phyloP scores from a whole-genome alignment of 2,113 vertebrate genomes.

The Prunella himalayana region DNA sequence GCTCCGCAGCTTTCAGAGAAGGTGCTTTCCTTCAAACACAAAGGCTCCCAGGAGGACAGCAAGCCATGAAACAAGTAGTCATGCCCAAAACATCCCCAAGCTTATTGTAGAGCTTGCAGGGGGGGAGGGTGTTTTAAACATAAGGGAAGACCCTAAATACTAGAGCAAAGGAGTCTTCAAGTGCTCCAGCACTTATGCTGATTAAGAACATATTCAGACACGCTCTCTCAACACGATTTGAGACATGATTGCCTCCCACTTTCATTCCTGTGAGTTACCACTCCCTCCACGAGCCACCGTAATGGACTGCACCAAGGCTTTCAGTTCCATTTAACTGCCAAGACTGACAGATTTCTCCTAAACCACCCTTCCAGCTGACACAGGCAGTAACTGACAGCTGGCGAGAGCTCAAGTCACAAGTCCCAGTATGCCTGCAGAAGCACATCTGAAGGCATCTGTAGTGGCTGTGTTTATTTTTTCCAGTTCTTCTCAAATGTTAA shows the following conservation, averaged over 20 bases:
- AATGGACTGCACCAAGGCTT: not conserved
- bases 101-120: not conserved
- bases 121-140: not conserved
- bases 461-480: not conserved
- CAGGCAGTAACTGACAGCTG: not conserved
- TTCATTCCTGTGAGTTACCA: slow-evolving; percentile 29
- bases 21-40: not conserved
- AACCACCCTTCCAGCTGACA: not conserved
- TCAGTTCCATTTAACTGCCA: not conserved
- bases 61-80: not conserved
- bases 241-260: slow-evolving; percentile 31
- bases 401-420: not conserved
- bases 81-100: not conserved
- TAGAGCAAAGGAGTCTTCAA: not conserved
- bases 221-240: not conserved
- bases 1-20: not conserved
- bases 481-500: not conserved
- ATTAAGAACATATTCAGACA: slow-evolving; percentile 38
- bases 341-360: not conserved
- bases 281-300: not conserved
- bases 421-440: not conserved
- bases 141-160: slow-evolving; percentile 13
- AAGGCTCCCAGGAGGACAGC: not conserved
- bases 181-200: not conserved
- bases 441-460: not conserved